Conservation (phyloP, 2,113 vertebrate genomes). For the Rissa tridactyla region DNA sequence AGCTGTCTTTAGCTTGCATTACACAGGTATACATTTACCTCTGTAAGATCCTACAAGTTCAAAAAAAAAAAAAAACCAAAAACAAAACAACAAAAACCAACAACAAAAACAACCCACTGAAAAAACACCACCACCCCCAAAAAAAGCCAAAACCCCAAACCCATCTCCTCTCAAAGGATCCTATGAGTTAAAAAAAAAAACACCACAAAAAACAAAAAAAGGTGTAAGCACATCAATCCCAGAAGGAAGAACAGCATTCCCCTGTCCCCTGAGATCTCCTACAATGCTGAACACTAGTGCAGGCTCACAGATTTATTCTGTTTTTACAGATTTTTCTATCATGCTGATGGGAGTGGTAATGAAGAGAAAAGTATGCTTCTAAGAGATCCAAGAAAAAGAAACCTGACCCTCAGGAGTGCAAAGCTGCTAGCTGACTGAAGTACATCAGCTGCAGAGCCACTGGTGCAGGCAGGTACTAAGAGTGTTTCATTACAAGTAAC, state of each 20-base stretch:
- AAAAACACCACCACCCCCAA: not conserved
- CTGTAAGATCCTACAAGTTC: not conserved
- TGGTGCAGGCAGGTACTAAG: not conserved
- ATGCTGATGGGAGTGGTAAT: not conserved
- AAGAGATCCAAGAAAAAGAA: not conserved
- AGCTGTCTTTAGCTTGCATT: not conserved
- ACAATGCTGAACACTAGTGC: not conserved
- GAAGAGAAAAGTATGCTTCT: not conserved
- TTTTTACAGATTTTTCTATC: not conserved
- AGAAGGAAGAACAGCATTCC: not conserved
- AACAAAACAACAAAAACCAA: not conserved
- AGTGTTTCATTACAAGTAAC: not conserved
- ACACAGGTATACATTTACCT: not conserved
- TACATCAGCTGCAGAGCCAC: accelerated
- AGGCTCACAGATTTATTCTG: not conserved
- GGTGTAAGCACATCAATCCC: not conserved
- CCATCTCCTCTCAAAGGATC: not conserved
- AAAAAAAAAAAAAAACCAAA: not conserved
- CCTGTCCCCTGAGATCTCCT: not conserved
- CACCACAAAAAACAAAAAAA: not conserved
- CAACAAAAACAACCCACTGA: not conserved
- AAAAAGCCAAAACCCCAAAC: not conserved
- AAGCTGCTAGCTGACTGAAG: not conserved
- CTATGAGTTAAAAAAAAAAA: not conserved
- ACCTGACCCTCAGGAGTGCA: not conserved